Evolutionary conservation across 2,797 vertebrate genomes (phyloP).

Genomic region (Myotis planiceps): DNA sequence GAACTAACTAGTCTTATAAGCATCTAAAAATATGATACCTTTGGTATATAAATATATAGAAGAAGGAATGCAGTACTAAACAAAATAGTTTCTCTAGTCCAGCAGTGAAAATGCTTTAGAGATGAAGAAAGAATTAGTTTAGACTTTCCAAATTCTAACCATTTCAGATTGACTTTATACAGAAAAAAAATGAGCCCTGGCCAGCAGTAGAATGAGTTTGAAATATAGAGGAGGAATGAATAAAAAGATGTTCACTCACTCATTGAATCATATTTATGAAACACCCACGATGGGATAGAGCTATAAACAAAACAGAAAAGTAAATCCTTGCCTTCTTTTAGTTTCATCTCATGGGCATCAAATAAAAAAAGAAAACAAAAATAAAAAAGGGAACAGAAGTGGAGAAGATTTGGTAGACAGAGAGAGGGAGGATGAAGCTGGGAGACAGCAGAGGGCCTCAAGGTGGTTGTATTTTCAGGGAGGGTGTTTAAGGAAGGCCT

Average conservation of each 20-base stretch:
- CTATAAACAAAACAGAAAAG: neutral
- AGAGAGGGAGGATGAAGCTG: neutral
- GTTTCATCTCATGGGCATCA: neutral
- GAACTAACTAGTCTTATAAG: neutral
- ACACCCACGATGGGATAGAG: rapidly evolving
- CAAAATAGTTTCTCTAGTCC: neutral
- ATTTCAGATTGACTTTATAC: neutral
- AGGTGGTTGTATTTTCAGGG: neutral
- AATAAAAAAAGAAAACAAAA: neutral
- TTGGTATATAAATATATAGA: neutral
- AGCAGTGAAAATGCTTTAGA: neutral
- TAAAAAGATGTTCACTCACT: neutral
- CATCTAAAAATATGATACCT: neutral
- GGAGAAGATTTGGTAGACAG: rapidly evolving
- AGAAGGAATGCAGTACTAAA: neutral
- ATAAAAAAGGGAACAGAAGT: too few species aligned
- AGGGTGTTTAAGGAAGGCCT: neutral
- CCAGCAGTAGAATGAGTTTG: neutral
- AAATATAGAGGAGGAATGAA: neutral
- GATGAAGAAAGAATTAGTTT: neutral
- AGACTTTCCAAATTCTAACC: neutral
- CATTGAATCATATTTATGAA: neutral
- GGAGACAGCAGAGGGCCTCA: rapidly evolving
- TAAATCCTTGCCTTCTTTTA: neutral
- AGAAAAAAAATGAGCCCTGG: neutral